These are phyloP conservation scores for Cynopterus brachyotis DNA, from an alignment of 2,113 vertebrate genomes.

Conservation along the genomic window DNA sequence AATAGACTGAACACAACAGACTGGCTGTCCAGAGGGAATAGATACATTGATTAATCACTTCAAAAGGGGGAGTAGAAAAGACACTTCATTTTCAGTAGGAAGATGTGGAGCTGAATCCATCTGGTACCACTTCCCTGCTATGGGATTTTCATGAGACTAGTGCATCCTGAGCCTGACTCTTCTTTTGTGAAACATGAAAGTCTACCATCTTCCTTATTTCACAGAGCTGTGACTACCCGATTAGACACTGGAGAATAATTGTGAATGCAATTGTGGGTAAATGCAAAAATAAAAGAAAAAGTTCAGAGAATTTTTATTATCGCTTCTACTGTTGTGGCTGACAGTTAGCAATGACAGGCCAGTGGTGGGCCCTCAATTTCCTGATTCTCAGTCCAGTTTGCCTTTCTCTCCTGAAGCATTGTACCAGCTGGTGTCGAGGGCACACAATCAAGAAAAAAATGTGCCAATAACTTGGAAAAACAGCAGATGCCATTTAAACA, in stretches of 20 bases:
- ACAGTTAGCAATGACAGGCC: not conserved
- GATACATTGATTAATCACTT: not conserved
- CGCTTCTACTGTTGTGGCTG: not conserved
- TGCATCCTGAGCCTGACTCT: not conserved
- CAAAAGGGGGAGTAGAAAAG: not conserved
- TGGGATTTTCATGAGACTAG: not conserved
- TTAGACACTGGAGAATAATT: not conserved
- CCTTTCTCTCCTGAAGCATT: not conserved
- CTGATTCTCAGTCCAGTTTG: not conserved
- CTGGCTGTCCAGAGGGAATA: not conserved
- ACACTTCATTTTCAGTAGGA: not conserved
- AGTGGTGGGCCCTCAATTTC: no score
- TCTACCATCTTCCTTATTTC: not conserved
- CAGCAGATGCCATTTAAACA: not conserved
- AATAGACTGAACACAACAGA: not conserved
- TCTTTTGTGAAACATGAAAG: not conserved
- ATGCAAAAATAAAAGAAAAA: not conserved
- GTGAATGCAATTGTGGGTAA: not conserved
- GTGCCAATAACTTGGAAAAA: conserved; percentile 15
- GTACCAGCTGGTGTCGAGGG: not conserved
- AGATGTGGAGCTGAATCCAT: not conserved
- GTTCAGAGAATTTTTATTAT: not conserved
- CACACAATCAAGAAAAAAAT: conserved; percentile 22
- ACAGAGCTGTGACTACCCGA: not conserved
- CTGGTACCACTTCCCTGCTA: not conserved